phyloP scores from a whole-genome alignment of 2,797 vertebrate genomes.

The Sebastes hubbsi region DNA sequence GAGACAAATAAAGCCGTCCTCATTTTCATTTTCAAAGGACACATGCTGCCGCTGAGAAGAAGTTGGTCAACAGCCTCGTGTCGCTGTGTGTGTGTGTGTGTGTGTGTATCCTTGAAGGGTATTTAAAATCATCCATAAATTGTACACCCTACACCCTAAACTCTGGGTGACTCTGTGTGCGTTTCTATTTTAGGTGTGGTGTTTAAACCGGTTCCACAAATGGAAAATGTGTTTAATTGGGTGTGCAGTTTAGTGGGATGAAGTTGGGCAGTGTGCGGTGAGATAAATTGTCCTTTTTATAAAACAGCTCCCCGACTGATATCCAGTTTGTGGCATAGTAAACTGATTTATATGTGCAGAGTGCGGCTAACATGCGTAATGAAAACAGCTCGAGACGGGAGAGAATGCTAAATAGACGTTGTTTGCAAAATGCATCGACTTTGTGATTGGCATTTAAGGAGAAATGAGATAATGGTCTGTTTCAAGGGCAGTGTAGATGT shows the following conservation, averaged over 20 bases:
- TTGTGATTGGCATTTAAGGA: conserved; percentile 48
- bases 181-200: conserved; percentile 15
- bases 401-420: conserved; percentile 46
- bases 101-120: not conserved
- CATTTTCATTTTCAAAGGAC: conserved; percentile 71
- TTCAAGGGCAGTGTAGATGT: conserved; percentile 21
- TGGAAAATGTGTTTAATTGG: conserved; percentile 37
- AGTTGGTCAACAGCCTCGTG: conserved; percentile 40
- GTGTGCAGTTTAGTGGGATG: conserved; percentile 28
- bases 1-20: conserved; percentile 75
- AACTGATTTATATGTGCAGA: conserved; percentile 60
- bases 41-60: conserved; percentile 38
- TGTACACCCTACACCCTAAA: not conserved
- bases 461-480: conserved; percentile 24
- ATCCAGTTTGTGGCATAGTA: conserved; percentile 44
- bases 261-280: conserved; percentile 7
- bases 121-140: conserved; percentile 4
- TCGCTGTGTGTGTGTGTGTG: not conserved
- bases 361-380: conserved; percentile 37
- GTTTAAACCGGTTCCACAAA: conserved; percentile 39
- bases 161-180: not conserved
- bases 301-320: conserved; percentile 35
- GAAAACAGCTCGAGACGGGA: conserved; percentile 28
- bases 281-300: conserved; percentile 50
- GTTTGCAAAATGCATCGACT: conserved; percentile 32